These are phyloP conservation scores for Eremophila alpestris DNA, from an alignment of 2,797 vertebrate genomes.

Conservation along the genomic window DNA sequence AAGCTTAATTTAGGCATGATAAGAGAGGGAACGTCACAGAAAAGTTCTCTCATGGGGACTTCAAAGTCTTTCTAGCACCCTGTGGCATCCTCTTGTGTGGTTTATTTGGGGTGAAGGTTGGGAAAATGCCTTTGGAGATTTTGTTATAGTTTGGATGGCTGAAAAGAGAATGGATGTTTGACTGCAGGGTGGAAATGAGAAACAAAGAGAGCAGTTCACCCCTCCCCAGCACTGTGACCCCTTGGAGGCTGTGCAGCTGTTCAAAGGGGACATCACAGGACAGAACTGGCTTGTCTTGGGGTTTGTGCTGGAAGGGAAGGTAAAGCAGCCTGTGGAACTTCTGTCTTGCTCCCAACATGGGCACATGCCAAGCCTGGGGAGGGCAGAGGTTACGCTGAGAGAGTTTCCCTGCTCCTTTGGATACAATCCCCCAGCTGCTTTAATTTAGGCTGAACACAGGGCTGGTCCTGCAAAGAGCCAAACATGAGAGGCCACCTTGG, in stretches of 20 bases:
- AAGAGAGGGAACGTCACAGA: background rate
- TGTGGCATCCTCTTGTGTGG: background rate
- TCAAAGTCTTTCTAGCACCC: background rate
- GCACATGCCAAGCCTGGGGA: background rate
- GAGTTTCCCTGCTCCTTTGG: background rate
- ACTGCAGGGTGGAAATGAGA: background rate
- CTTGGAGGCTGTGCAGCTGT: background rate
- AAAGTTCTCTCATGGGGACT: background rate
- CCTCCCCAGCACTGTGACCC: background rate
- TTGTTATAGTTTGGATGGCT: background rate
- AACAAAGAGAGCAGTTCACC: background rate
- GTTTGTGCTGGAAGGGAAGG: background rate
- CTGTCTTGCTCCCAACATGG: background rate
- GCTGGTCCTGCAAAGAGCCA: background rate
- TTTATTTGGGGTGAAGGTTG: background rate
- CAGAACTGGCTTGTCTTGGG: background rate
- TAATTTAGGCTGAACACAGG: background rate
- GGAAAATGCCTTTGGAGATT: slow-evolving; percentile 12
- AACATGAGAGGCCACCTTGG: background rate
- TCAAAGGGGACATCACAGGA: background rate
- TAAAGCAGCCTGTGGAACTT: background rate
- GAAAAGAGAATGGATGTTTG: background rate
- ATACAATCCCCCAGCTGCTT: background rate
- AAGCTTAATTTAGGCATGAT: background rate
- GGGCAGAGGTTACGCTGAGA: background rate